Evolutionary conservation across 1,140 invertebrate genomes (phyloP).

Genomic region (Tetragnatha versicolor): DNA sequence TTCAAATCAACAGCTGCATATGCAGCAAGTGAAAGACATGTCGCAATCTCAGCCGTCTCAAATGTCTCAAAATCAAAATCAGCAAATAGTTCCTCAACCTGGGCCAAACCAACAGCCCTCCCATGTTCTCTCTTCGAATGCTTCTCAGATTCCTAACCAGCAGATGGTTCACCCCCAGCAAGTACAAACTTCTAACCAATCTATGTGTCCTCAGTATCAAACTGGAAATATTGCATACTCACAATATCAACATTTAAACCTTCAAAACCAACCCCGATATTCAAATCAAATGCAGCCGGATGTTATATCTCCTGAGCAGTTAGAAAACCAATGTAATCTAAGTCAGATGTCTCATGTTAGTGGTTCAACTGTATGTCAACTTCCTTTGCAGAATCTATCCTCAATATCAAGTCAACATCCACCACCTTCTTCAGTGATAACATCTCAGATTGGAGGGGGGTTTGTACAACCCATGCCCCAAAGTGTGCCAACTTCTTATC

Average conservation of each 20-base stretch:
- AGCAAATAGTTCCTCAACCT: conserved; percentile 7
- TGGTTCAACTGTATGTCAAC: neutral
- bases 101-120: conserved; percentile 12
- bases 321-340: conserved; percentile 16
- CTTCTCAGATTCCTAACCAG: conserved; percentile 21
- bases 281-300: conserved; percentile 3
- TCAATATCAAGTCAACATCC: conserved; percentile 1
- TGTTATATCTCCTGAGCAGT: conserved; percentile 30
- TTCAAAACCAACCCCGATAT: conserved; percentile 11
- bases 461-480: conserved; percentile 14
- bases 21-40: conserved; percentile 63
- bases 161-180: conserved; percentile 50
- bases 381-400: conserved; percentile 12
- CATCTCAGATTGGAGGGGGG: conserved; percentile 22
- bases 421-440: neutral
- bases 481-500: neutral
- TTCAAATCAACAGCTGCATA: conserved; percentile 62
- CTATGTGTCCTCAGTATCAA: conserved; percentile 55
- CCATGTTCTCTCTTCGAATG: conserved; percentile 29
- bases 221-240: conserved; percentile 56
- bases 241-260: conserved; percentile 34
- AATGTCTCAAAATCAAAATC: conserved; percentile 65
- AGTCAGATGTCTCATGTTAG: neutral
- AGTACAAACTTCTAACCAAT: conserved; percentile 53
- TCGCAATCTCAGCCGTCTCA: conserved; percentile 66